Base-by-base conservation (phyloP, 2,888 invertebrate genomes). In the Chaetogeoica ovagalla region DNA sequence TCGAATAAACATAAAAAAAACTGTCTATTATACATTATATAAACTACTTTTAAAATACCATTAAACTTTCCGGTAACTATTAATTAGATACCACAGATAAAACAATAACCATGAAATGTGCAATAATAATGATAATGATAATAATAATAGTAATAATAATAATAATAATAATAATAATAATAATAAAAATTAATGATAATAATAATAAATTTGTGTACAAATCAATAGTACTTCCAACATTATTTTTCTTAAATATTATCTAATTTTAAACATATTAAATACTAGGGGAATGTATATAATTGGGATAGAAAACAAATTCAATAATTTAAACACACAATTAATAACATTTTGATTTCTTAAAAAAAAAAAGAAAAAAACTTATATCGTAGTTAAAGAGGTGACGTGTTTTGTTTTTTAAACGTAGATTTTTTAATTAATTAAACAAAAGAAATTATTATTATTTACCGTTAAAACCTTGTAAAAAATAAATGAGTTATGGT, bases 31-130 rank as follows among this genome's bases (percentile, higher is more conserved):
- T 21, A 21, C 21, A n/a, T 63, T 23, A 74, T 21, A 74, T 52
- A 21, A 74, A 9, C 48, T 37, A 74, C 65, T 30, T 17, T 68
- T n/a, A 8, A 76, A 76, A 68, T 68, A 76, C 75, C n/a, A 68
- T 68, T 76, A 59, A 75, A 76, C 68, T 43, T 75, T 59, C 6
- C 75, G 59, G 68, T 76, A 76, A 76, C 75, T 68, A 74, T 65
- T 76, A 43, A 48, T 48, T 68, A 59, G 57, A 68, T 66, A 76
- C 66, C 68, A 68, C 75, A 59, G n/a, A 76, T 59, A 43, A 48
- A 76, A 76, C 59, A 76, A 59, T 68, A 68, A 76, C 68, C 48
- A 68, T 68, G 57, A 76, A 68, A 75, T 65, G 55, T 65, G 65
- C 65, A 57, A 43, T 39, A 65, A 43, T 48, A 48, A 66, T 66